Percentiles rank a stretch among this genome's conserved stretches.
These are phyloP conservation scores for Frieseomelitta varia DNA, from an alignment of 1,140 invertebrate genomes.

Conservation along the genomic window DNA sequence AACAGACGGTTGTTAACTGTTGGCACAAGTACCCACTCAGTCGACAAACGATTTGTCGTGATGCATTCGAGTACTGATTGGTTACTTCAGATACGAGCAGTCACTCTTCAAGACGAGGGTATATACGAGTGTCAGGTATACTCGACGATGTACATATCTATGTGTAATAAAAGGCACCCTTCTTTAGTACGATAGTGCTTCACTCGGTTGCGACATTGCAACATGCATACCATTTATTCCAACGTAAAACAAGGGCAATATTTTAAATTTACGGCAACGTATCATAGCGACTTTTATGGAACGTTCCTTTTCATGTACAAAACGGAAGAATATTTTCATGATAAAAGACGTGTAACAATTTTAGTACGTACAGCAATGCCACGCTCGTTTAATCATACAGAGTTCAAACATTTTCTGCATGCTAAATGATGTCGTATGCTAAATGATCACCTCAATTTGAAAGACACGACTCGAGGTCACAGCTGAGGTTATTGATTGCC, in stretches of 20 bases:
- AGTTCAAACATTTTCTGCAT: neutral
- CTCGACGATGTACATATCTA: neutral
- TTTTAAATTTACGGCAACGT: conserved; percentile 23
- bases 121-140: conserved; percentile 90
- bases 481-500: neutral
- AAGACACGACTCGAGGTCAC: neutral
- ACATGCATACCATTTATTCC: conserved; percentile 21
- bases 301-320: neutral
- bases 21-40: conserved; percentile 87
- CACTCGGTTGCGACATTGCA: neutral
- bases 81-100: conserved; percentile 88
- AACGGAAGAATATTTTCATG: neutral
- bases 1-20: conserved; percentile 89
- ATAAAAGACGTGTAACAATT: neutral
- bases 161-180: conserved; percentile 1
- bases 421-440: no score
- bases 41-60: conserved; percentile 90
- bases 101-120: conserved; percentile 87
- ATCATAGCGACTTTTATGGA: conserved; percentile 8
- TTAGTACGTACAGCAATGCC: neutral
- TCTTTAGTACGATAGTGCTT: neutral
- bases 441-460: neutral
- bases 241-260: neutral
- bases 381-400: neutral
- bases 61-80: conserved; percentile 90